Conservation (phyloP, 2,888 invertebrate genomes). For the Ctenicera cuprea region DNA sequence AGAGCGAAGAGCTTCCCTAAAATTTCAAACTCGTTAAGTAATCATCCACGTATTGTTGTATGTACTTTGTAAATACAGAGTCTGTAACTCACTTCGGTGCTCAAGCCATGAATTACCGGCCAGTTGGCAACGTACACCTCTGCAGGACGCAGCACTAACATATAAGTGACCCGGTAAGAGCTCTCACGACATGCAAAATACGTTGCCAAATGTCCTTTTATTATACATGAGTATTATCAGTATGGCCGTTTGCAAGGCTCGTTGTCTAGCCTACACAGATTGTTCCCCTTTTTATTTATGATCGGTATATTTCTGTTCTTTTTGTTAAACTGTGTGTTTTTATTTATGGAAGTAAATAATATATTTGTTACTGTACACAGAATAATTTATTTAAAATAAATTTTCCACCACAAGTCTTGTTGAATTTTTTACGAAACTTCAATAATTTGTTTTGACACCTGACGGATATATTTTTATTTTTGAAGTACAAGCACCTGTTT, state of each 20-base stretch:
- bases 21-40: conserved; percentile 55
- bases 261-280: conserved; percentile 45
- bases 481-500: too few species aligned
- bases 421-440: too few species aligned
- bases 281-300: conserved; percentile 17
- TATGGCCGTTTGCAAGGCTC: conserved; percentile 27
- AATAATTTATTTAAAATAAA: too few species aligned
- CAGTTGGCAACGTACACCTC: conserved; percentile 56
- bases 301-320: not conserved
- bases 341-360: too few species aligned
- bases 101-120: conserved; percentile 55
- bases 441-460: too few species aligned
- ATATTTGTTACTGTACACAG: not conserved
- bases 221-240: conserved; percentile 19
- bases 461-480: too few species aligned
- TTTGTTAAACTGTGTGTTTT: not conserved
- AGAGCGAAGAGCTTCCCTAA: conserved; percentile 44
- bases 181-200: conserved; percentile 47
- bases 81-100: conserved; percentile 38
- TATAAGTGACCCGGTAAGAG: conserved; percentile 60
- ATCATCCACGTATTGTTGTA: conserved; percentile 47
- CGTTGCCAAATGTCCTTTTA: conserved; percentile 50
- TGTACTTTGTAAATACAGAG: conserved; percentile 40
- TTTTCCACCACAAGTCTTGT: too few species aligned
- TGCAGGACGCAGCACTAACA: conserved; percentile 53